Evolutionary conservation across 2,113 vertebrate genomes (phyloP), one percentile per base, ranked within the genome.

Genomic region (Arizona elegans): DNA sequence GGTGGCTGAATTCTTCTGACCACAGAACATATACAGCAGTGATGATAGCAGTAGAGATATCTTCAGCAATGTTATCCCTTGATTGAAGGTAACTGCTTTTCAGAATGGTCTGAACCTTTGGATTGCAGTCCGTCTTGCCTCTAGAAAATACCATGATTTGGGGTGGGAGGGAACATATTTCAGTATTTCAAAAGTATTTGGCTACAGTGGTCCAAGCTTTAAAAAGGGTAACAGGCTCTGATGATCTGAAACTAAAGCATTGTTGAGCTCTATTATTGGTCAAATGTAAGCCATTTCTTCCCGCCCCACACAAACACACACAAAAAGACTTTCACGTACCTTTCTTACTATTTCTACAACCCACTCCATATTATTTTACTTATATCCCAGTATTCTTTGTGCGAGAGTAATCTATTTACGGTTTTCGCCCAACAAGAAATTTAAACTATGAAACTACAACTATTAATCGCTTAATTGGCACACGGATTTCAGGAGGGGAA

Each of bases 1-100:
- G 9, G 89, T 13, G 26, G 65, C 58, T 90, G 59, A 90, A 70
- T 29, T 90, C 89, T 70, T 90, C 89, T 93, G n/a, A 90, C 8
- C 90, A 38, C 52, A 92, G 33, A 65, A 89, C 33, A 81, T 24
- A n/a, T 21, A 26, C 1, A 81, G 33, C 9, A 87, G 7, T 43
- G 89, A 89, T 90, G 13, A 24, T 94, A 75, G 1, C 94, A 0
- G 0, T 50, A 29, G 0, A 1, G 55, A 90, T 50, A 54, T 86
- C 26, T 52, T 81, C 52, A 15, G 24, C 93, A 58, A 81, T 90
- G 56, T 33, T 29, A 1, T 86, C 43, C 0, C 0, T 91, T 9
- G 23, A 23, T 94, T 90, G 81, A 81, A 81, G 24, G 54, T 58
- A 88, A 53, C 29, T 62, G 47, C 10, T 53, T 75, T 5, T 90